Evolutionary conservation across 2,113 vertebrate species (phyloP), one percentile per base, ranked within the genome.

Genomic region (Callithrix jacchus): DNA sequence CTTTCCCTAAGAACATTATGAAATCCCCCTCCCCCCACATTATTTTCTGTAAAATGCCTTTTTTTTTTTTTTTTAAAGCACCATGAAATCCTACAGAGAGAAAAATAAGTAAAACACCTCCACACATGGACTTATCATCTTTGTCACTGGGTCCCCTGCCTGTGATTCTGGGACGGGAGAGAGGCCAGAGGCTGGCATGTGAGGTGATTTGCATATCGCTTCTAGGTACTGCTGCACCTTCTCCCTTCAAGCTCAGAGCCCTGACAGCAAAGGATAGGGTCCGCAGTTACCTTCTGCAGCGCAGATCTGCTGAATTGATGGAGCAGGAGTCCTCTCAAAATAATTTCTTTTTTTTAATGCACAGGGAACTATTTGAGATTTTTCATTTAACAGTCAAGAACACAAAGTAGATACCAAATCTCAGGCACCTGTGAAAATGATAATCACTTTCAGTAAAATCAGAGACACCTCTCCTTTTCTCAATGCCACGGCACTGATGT

Each of bases 51-150:
- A 97, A 97, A 98, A 98, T 96, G 96, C 92, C 96, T 98, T 95
- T 95, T 95, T 87, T 95, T 95, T n/a, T n/a, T n/a, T 92, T 83
- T 89, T 97, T 82, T 94, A 71, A 98, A 98, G 98, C 98, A 98
- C 98, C 98, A 98, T 98, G 95, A 98, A 98, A 97, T 98, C 95
- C 97, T 98, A 97, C 80, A 87, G 58, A 93, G 84, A 97, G 64
- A 96, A 97, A 92, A 83, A 71, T 37, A 96, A 66, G 84, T 21
- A 97, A 92, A 98, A 98, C 87, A 96, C 82, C 82, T 95, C 93
- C 94, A 89, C 84, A 92, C 93, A 25, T 95, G 81, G 56, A 91
- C 96, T 97, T 96, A 87, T 66, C 5, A 5, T 96, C 61, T 0
- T 93, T 74, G 49, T 97, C 91, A 80, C 42, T 9, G 85, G 74